These are phyloP conservation scores for Amphipyra tragopoginis DNA, from an alignment of 2,888 invertebrate genomes.

Conservation along the genomic window DNA sequence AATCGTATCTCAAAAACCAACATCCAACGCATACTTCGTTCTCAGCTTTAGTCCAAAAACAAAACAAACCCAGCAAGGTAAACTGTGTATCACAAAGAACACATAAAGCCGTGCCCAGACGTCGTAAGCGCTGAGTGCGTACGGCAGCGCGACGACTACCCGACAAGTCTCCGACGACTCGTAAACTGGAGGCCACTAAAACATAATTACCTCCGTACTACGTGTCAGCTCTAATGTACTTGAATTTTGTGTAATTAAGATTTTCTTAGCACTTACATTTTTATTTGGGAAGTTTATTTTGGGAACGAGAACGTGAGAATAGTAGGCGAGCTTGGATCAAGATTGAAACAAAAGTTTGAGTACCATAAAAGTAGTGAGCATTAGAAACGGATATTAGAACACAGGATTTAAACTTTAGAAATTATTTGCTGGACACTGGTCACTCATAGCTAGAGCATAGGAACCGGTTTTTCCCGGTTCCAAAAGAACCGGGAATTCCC, in stretches of 20 bases:
- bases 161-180: slow-evolving; percentile 44
- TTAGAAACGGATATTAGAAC: too few relatives aligned
- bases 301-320: neutral
- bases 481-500: too few relatives aligned
- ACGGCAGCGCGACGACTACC: slow-evolving; percentile 39
- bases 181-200: slow-evolving; percentile 66
- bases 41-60: slow-evolving; percentile 7
- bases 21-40: slow-evolving; percentile 1
- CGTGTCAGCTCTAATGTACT: slow-evolving; percentile 55
- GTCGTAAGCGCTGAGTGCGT: slow-evolving; percentile 50
- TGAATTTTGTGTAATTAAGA: slow-evolving; percentile 41
- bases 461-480: too few relatives aligned
- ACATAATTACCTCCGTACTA: slow-evolving; percentile 66
- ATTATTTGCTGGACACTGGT: too few relatives aligned
- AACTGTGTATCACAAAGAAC: slow-evolving; percentile 27
- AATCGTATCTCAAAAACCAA: slow-evolving; percentile 8
- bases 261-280: slow-evolving; percentile 32
- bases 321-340: neutral
- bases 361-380: too few relatives aligned
- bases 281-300: slow-evolving; percentile 29
- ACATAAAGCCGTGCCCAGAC: slow-evolving; percentile 27
- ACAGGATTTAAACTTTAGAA: too few relatives aligned
- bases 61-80: slow-evolving; percentile 22
- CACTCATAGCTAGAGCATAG: too few relatives aligned
- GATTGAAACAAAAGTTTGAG: neutral